Evolutionary conservation across 2,113 vertebrate genomes (phyloP).

Genomic region (Cochlearius cochlearius): DNA sequence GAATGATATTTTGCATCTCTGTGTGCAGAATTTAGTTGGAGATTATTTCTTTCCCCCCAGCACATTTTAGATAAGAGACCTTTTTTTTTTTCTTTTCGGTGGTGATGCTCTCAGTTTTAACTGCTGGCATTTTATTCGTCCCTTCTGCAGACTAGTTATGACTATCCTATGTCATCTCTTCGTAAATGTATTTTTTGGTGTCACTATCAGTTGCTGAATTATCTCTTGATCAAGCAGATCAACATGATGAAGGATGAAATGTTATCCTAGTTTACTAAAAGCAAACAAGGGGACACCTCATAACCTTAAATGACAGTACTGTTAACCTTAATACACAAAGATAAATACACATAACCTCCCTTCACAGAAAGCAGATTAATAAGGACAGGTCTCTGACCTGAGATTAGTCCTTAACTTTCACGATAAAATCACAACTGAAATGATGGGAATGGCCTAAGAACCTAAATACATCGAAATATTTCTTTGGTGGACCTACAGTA

Average conservation of each 20-base stretch:
- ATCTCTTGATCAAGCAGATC: not conserved
- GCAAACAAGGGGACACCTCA: not conserved
- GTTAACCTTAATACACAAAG: not conserved
- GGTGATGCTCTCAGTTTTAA: not conserved
- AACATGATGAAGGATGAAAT: not conserved
- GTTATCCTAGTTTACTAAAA: not conserved
- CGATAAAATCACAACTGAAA: not conserved
- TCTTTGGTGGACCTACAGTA: not conserved
- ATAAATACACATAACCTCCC: not conserved
- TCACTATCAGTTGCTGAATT: not conserved
- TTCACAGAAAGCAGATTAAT: not conserved
- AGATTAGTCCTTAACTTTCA: not conserved
- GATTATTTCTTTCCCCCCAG: not conserved
- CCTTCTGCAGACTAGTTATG: not conserved
- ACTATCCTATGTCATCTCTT: not conserved
- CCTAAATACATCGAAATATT: not conserved
- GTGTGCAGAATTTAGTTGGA: not conserved
- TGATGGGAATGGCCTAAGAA: not conserved
- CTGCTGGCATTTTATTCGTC: not conserved
- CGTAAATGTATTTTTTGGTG: not conserved
- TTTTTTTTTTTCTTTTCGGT: not conserved
- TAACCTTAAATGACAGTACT: not conserved
- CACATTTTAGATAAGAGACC: not conserved
- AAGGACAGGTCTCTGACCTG: not conserved
- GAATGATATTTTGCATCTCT: not conserved